phyloP scores from a whole-genome alignment of 2,797 vertebrate species.

The Hydrocynus forskahlii region DNA sequence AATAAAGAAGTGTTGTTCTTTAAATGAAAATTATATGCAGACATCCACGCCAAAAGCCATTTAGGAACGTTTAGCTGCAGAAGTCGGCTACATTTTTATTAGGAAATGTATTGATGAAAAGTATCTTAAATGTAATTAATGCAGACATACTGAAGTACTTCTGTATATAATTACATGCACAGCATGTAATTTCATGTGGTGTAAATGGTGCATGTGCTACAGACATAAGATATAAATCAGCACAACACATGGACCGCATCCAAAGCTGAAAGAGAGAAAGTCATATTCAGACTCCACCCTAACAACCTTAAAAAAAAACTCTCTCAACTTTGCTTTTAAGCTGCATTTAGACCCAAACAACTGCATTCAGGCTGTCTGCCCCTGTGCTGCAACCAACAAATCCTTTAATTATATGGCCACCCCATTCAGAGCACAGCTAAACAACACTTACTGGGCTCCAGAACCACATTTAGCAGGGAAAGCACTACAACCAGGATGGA shows the following conservation, averaged over 20 bases:
- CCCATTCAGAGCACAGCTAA: constrained; percentile 29
- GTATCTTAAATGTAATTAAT: no score
- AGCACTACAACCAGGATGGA: neutral
- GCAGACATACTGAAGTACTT: neutral
- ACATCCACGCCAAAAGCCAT: no score
- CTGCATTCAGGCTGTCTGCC: constrained; percentile 22
- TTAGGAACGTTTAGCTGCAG: neutral
- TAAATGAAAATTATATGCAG: no score
- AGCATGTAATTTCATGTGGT: neutral
- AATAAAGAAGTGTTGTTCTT: no score
- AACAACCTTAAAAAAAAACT: constrained; percentile 43
- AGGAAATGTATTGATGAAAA: neutral
- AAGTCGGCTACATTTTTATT: neutral
- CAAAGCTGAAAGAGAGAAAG: constrained; percentile 32
- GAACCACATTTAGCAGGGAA: constrained; percentile 5
- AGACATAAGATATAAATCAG: constrained; percentile 26
- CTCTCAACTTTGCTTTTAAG: constrained; percentile 33
- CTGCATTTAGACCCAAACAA: constrained; percentile 42
- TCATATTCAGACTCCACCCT: constrained; percentile 39
- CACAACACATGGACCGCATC: constrained; percentile 21
- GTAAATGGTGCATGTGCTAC: constrained; percentile 10
- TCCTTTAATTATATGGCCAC: constrained; percentile 34
- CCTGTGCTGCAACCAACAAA: constrained; percentile 47
- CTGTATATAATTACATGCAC: neutral
- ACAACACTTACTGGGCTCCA: constrained; percentile 37